Percentiles rank a stretch among this genome's conserved stretches.
These are phyloP conservation scores for Lampropteryx suffumata DNA, from an alignment of 2,888 invertebrate species.

Conservation along the genomic window DNA sequence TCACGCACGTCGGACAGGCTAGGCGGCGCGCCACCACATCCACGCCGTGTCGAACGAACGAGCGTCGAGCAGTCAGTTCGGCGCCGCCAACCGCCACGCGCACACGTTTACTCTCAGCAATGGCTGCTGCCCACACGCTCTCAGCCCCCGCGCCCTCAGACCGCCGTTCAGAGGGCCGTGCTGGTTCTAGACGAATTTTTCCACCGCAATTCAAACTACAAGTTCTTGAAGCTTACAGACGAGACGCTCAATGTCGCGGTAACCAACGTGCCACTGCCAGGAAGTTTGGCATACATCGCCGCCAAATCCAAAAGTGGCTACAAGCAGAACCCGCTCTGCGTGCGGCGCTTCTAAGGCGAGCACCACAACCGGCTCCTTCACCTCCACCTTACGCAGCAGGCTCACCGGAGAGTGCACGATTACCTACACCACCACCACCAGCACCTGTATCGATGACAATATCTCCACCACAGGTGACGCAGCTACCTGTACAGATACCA, in stretches of 20 bases:
- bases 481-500: slow-evolving; percentile 47
- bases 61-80: slow-evolving; percentile 76
- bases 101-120: slow-evolving; percentile 59
- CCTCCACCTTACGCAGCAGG: slow-evolving; percentile 73
- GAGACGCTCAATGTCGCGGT: slow-evolving; percentile 93
- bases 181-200: slow-evolving; percentile 94
- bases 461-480: slow-evolving; percentile 46
- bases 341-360: slow-evolving; percentile 84
- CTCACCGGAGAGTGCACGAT: slow-evolving; percentile 71
- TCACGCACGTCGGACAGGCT: slow-evolving; percentile 70
- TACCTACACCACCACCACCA: slow-evolving; percentile 68
- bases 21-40: slow-evolving; percentile 78
- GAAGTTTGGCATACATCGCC: slow-evolving; percentile 94
- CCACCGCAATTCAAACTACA: slow-evolving; percentile 94
- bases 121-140: slow-evolving; percentile 78
- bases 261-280: slow-evolving; percentile 95
- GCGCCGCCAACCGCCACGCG: slow-evolving; percentile 78
- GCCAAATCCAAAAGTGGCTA: slow-evolving; percentile 96
- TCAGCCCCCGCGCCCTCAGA: slow-evolving; percentile 74
- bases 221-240: slow-evolving; percentile 93
- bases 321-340: slow-evolving; percentile 92
- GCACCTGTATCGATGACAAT: too few relatives aligned
- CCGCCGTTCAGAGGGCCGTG: slow-evolving; percentile 81
- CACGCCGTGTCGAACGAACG: slow-evolving; percentile 58
- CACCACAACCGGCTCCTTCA: slow-evolving; percentile 75